Percentiles rank a stretch among this genome's conserved stretches.
These are phyloP conservation scores for Holacanthella duospinosa DNA, from an alignment of 2,888 invertebrate species.

Conservation along the genomic window DNA sequence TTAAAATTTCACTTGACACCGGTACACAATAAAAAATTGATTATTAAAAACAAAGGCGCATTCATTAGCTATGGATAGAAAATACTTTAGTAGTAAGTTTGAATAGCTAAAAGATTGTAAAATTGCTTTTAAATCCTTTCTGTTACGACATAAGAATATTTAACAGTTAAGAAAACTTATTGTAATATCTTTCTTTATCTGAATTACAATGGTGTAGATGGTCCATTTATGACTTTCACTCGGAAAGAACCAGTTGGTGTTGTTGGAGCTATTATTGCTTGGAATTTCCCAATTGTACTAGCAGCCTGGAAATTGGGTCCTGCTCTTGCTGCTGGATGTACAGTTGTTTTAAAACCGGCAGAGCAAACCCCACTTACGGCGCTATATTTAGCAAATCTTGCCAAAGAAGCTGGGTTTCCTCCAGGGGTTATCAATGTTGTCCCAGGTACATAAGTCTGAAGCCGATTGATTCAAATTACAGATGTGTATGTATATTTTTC, in stretches of 20 bases:
- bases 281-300: slow-evolving; percentile 52
- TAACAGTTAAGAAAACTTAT: too few relatives aligned
- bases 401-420: slow-evolving; percentile 69
- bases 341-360: slow-evolving; percentile 54
- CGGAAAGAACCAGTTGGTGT: slow-evolving; percentile 54
- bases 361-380: slow-evolving; percentile 77
- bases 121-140: slow-evolving; percentile 36
- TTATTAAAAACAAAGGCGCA: too few relatives aligned
- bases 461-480: slow-evolving; percentile 53
- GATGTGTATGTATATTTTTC: slow-evolving; percentile 46
- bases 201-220: slow-evolving; percentile 54
- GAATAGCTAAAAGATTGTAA: slow-evolving; percentile 53
- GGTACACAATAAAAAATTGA: too few relatives aligned
- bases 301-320: slow-evolving; percentile 51
- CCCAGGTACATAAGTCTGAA: slow-evolving; percentile 45
- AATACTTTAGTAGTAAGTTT: too few relatives aligned
- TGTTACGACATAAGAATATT: too few relatives aligned
- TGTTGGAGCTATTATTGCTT: slow-evolving; percentile 52
- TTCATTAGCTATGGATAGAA: too few relatives aligned
- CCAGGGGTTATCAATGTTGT: slow-evolving; percentile 67
- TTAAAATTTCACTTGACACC: too few relatives aligned
- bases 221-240: slow-evolving; percentile 45
- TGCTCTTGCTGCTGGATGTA: slow-evolving; percentile 53
- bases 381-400: slow-evolving; percentile 58
- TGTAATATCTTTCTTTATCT: slow-evolving; percentile 66